Evolutionary conservation across 1,140 invertebrate genomes (phyloP).

Genomic region (Penaeus chinensis): DNA sequence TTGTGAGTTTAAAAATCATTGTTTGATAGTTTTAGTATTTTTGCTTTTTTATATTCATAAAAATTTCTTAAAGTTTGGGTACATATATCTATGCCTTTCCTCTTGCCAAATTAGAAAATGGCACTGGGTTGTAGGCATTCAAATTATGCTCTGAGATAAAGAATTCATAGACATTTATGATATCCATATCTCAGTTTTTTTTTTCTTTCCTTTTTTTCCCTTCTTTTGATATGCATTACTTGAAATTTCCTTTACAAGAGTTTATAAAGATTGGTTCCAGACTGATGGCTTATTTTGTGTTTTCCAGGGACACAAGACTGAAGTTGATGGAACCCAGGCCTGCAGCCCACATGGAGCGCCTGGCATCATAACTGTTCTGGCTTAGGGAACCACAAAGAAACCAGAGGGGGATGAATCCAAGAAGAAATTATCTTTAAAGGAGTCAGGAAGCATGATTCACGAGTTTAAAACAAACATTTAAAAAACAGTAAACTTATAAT

Average conservation of each 20-base stretch:
- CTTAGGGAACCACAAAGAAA: background rate
- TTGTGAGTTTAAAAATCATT: too few species aligned
- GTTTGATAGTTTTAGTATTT: too few species aligned
- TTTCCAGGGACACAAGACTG: constrained; percentile 55
- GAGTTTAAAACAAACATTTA: too few species aligned
- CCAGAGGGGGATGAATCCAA: too few species aligned
- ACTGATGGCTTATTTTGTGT: background rate
- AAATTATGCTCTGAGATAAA: too few species aligned
- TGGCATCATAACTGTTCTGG: constrained; percentile 53
- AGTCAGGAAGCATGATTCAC: too few species aligned
- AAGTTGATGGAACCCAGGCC: constrained; percentile 55
- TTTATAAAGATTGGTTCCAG: background rate
- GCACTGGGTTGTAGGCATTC: too few species aligned
- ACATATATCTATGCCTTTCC: background rate
- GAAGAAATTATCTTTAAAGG: too few species aligned
- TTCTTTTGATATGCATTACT: background rate
- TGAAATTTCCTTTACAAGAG: background rate
- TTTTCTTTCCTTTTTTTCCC: background rate
- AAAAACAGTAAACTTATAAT: too few species aligned
- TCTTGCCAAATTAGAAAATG: too few species aligned
- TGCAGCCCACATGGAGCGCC: constrained; percentile 56
- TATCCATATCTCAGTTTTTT: background rate
- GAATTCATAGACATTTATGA: background rate
- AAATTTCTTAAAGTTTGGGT: background rate
- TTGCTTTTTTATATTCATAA: background rate